Evolutionary conservation across 2,888 invertebrate genomes (phyloP), one percentile per base, ranked within the genome.

Genomic region (Mesorhabditis belari): DNA sequence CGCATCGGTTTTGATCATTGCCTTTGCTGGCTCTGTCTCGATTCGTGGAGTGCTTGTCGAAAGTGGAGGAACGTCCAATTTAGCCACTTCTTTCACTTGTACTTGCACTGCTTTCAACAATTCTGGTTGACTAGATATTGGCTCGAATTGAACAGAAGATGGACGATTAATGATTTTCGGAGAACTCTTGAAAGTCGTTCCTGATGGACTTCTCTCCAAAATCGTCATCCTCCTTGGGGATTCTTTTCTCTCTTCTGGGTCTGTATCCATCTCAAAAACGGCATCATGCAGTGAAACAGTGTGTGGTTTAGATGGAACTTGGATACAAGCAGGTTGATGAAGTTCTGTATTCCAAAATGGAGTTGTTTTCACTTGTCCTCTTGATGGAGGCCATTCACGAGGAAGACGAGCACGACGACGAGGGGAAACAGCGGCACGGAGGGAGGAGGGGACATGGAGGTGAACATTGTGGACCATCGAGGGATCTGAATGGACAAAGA

Each of bases 261-360:
- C n/a, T 6, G 6, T 21, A 19, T 50, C 50, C 50, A 50, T 50
- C 12, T 6, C 50, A n/a, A 6, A 21, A 19, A 50, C 50, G 19
- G 50, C 50, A 21, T 17, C 50, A 4, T 61, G 55, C 60, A 57
- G 17, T 57, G 27, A n/a, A 29, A 58, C 23, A 57, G 21, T 23
- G 50, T 51, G 23, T 57, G 21, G 9, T 66, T 55, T 54, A 64
- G 63, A 28, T 61, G 55, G 24, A 56, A 59, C 49, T 27, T 56
- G 21, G 63, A 62, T 53, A 56, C 58, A 29, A 65, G 35, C 66
- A 54, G 64, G 26, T 19, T 61, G 57, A 2, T 61, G 65, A 4
- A 66, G 68, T 25, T 70, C 67, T 21, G 70, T 70, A 27, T 69
- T 64, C 73, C 73, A 73, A 29, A 67, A 73, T 19, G 65, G 58